Percentiles rank a stretch among this genome's conserved stretches.
Evolutionary conservation across 2,113 vertebrate genomes (phyloP).

Genomic region (Malurus alboscapulatus): DNA sequence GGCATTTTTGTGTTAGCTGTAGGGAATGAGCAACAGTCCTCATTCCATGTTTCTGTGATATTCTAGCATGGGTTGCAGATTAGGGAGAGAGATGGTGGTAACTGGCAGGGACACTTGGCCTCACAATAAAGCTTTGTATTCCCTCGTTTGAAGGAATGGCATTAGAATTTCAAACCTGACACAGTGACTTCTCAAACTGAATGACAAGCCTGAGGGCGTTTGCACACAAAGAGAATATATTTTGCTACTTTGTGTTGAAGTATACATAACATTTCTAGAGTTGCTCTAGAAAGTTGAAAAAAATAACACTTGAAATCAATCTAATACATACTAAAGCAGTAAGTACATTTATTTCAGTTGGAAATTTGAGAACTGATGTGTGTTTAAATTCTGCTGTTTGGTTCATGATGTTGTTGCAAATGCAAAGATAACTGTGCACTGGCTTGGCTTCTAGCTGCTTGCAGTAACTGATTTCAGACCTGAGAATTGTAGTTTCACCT

Average conservation of each 20-base stretch:
- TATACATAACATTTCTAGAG: not conserved
- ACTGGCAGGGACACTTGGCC: not conserved
- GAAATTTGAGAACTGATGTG: not conserved
- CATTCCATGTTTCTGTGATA: not conserved
- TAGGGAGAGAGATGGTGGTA: not conserved
- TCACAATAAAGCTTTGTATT: constrained; percentile 29
- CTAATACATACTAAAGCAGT: not conserved
- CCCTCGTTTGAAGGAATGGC: not conserved
- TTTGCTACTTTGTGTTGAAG: not conserved
- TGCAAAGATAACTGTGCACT: not conserved
- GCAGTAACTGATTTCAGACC: not conserved
- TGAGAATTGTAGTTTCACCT: not conserved
- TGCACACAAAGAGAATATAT: not conserved
- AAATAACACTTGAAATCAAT: not conserved
- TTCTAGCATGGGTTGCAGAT: not conserved
- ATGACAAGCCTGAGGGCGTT: not conserved
- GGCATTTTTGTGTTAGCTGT: not conserved
- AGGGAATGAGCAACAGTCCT: not conserved
- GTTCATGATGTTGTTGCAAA: not conserved
- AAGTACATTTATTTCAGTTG: not conserved
- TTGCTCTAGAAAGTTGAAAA: not conserved
- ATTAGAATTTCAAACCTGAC: constrained; percentile 23
- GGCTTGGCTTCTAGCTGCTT: not conserved
- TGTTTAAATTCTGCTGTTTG: not conserved
- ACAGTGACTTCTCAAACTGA: not conserved